Evolutionary conservation across 1,140 invertebrate genomes (phyloP).

Genomic region (Acromyrmex echinatior): DNA sequence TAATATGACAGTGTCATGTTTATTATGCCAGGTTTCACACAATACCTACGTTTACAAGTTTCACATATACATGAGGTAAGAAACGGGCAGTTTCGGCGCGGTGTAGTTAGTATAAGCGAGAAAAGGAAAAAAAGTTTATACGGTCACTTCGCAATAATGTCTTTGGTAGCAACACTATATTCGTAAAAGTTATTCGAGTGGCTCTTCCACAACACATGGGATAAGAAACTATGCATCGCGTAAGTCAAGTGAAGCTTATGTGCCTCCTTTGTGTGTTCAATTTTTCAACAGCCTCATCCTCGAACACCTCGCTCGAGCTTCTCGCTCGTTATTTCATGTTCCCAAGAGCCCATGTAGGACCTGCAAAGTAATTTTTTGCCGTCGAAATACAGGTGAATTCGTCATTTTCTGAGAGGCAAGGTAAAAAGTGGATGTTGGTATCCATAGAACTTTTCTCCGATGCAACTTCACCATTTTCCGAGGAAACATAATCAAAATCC

Average conservation of each 20-base stretch:
- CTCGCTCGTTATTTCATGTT: slow-evolving; percentile 9
- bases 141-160: not conserved
- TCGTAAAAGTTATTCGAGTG: not conserved
- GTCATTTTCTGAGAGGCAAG: not conserved
- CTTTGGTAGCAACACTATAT: not conserved
- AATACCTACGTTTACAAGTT: not conserved
- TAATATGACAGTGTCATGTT: not conserved
- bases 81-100: not conserved
- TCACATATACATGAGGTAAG: not conserved
- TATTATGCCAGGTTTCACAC: not conserved
- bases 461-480: no score
- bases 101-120: not conserved
- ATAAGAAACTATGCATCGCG: slow-evolving; percentile 1
- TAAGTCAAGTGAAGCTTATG: slow-evolving; percentile 6
- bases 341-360: not conserved
- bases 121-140: slow-evolving; percentile 13
- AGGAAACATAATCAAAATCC: no score
- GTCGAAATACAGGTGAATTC: slow-evolving; percentile 24
- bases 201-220: not conserved
- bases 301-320: not conserved
- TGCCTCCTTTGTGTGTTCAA: slow-evolving; percentile 22
- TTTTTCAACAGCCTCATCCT: slow-evolving; percentile 23
- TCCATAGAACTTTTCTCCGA: not conserved
- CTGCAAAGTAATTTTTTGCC: slow-evolving; percentile 34
- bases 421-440: not conserved